Conservation (phyloP, 64 coral and sea anemone genomes). For the Dendronephthya gigantea region DNA sequence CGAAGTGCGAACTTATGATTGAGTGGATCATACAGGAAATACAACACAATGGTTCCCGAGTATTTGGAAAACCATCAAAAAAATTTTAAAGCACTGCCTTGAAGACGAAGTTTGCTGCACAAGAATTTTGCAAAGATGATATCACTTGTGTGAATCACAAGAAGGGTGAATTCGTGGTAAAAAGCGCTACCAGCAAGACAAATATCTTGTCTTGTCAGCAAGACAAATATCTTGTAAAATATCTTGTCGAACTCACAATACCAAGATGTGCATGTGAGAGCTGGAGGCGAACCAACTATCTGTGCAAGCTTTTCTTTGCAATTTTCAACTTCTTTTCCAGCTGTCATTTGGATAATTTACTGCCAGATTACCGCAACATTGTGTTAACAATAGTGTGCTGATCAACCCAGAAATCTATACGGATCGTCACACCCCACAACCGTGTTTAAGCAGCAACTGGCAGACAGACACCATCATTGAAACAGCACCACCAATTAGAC, state of each 20-base stretch:
- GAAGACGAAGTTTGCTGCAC: constrained; percentile 14
- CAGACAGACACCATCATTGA: no score
- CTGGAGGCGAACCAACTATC: constrained; percentile 19
- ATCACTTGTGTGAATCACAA: constrained; percentile 1
- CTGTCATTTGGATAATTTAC: constrained; percentile 42
- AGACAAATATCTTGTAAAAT: no score
- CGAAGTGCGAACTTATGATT: not conserved
- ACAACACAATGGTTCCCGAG: not conserved
- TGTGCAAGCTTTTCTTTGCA: constrained; percentile 42
- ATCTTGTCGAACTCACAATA: constrained; percentile 17
- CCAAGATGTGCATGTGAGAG: constrained; percentile 37
- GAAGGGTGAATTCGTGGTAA: constrained; percentile 18
- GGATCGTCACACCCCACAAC: not conserved
- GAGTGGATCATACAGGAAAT: constrained; percentile 24
- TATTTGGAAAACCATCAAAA: constrained; percentile 31
- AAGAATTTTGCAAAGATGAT: not conserved
- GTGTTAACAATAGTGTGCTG: constrained; percentile 25
- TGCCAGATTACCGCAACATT: constrained; percentile 20
- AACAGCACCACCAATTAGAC: no score
- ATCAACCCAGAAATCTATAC: not conserved
- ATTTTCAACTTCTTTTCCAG: constrained; percentile 33
- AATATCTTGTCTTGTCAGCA: no score
- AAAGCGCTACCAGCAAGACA: constrained; percentile 7
- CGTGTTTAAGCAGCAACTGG: not conserved
- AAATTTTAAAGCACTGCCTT: constrained; percentile 35